Base-by-base conservation (phyloP, 2,797 vertebrate genomes). In the Sebastes matsubarae region DNA sequence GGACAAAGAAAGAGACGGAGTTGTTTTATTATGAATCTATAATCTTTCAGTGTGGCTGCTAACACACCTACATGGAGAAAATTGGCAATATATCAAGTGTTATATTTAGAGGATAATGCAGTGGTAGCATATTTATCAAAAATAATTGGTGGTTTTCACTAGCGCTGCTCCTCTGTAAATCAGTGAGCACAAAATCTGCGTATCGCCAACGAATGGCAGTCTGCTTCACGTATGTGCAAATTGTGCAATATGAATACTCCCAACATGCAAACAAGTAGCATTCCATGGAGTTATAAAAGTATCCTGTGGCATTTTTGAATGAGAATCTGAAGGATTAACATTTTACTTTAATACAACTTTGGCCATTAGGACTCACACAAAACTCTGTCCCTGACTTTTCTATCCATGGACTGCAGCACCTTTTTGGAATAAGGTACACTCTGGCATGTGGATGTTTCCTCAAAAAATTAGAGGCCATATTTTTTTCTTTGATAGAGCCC, bases 1-100 rank as follows among this genome's bases (percentile, higher is more conserved):
- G 63, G 82, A 88, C 79, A 92, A 90, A 91, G 87, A 89, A 84
- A 89, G 87, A 87, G 66, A 80, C 84, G 69, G 67, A 88, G 63
- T 79, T 34, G 55, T 79, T 79, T 79, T 36, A 22, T 70, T 55
- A 54, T 9, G 46, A 66, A 63, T 46, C 16, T 38, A 11, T 68
- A 36, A 20, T 73, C n/a, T 29, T 68, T 67, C 8, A 60, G 27
- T 36, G 52, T 60, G 42, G 18, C 65, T 58, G 12, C 59, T 71
- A 20, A 50, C 50, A 80, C 54, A 70, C 29, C 20, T 50, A 71
- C 7, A 27, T 59, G 34, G 29, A 73, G 63, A 42, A 54, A 79
- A 69, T 6, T 55, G n/a, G 68, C 20, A 46, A 5, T 2, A 27
- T 8, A 14, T 16, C 46, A 68, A 5, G 34, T 1, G 34, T 54